A percentile compares a stretch with the other conserved stretches of the same genome.
Evolutionary conservation across 2,113 vertebrate genomes (phyloP).

Genomic region (Anoplopoma fimbria): DNA sequence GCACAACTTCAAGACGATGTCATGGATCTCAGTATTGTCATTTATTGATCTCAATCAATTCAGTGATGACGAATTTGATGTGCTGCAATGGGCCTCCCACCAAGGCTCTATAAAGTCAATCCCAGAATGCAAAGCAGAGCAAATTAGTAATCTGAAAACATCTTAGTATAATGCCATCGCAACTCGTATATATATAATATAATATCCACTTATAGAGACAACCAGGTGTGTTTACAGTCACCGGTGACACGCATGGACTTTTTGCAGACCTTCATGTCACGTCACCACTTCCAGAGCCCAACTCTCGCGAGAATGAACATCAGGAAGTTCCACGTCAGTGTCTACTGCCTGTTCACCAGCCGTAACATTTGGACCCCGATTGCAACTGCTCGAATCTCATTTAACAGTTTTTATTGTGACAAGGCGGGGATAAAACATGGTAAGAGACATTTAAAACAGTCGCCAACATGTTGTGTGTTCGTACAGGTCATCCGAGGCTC

Average conservation of each 20-base stretch:
- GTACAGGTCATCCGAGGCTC: rapidly evolving
- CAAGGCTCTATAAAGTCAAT: background rate
- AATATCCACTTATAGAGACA: no score
- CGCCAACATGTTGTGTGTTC: rapidly evolving
- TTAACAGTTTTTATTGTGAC: slow-evolving; percentile 47
- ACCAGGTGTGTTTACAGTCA: background rate
- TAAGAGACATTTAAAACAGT: slow-evolving; percentile 42
- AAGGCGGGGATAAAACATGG: slow-evolving; percentile 75
- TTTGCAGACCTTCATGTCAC: slow-evolving; percentile 53
- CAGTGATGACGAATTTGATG: background rate
- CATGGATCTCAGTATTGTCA: background rate
- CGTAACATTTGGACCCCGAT: slow-evolving; percentile 39
- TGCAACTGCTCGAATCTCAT: slow-evolving; percentile 29
- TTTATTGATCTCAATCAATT: background rate
- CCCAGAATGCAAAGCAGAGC: background rate
- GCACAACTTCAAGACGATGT: background rate
- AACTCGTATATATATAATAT: no score
- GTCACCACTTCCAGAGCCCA: slow-evolving; percentile 60
- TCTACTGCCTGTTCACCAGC: slow-evolving; percentile 57
- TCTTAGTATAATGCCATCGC: background rate
- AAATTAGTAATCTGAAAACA: background rate
- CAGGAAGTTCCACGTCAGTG: slow-evolving; percentile 88
- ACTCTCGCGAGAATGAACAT: slow-evolving; percentile 66
- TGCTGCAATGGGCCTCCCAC: background rate
- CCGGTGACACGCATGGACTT: background rate